Conservation (phyloP, 2,888 invertebrate genomes). For the Monoplex corrugatus region DNA sequence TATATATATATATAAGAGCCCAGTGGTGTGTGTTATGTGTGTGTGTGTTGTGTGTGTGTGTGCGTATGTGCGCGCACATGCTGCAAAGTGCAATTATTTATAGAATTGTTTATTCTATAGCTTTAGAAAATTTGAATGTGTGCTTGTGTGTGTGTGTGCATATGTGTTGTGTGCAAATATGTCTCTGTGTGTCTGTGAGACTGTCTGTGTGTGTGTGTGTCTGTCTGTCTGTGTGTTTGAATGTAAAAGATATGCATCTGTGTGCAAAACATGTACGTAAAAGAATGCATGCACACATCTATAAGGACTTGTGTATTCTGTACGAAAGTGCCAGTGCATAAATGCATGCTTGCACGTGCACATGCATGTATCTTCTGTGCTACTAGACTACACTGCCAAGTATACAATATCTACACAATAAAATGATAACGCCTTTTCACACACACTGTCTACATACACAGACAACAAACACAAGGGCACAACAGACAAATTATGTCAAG, state of each 20-base stretch:
- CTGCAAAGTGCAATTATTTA: too few species aligned
- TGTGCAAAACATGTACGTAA: background rate
- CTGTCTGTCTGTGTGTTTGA: background rate
- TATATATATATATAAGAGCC: too few species aligned
- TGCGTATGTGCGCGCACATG: too few species aligned
- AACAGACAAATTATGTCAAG: too few species aligned
- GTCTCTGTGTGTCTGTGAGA: too few species aligned
- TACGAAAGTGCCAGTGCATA: background rate
- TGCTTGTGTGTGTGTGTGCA: background rate
- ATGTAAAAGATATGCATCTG: background rate
- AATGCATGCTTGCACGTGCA: background rate
- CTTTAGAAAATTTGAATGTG: too few species aligned
- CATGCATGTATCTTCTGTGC: background rate
- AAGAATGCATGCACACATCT: background rate
- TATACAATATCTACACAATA: too few species aligned
- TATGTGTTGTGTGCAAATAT: background rate
- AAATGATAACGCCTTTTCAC: too few species aligned
- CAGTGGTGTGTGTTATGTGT: background rate
- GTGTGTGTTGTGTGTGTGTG: constrained; percentile 1
- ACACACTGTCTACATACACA: too few species aligned
- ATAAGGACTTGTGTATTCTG: background rate
- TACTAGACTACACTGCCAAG: too few species aligned
- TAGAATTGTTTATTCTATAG: too few species aligned
- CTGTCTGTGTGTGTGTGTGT: background rate
- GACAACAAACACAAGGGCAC: too few species aligned